Evolutionary conservation across 2,113 vertebrate species (phyloP).

Genomic region (Ornithorhynchus anatinus): DNA sequence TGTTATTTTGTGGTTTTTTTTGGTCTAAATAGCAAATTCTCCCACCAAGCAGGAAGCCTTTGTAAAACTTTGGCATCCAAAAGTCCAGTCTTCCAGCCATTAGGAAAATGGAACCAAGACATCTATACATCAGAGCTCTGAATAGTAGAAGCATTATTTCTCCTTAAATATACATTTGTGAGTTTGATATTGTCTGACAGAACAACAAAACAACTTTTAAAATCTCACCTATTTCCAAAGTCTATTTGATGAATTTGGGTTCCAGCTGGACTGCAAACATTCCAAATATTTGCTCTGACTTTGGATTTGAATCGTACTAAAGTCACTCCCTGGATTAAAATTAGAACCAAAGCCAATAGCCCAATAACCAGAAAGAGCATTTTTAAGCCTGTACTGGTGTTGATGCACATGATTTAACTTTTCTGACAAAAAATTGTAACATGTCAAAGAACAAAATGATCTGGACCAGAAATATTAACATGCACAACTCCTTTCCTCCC

Average conservation of each 20-base stretch:
- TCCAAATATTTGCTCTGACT: not conserved
- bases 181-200: fast-evolving
- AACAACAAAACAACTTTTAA: no score
- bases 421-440: constrained; percentile 25
- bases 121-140: no score
- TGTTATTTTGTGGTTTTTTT: no score
- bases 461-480: no score
- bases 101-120: no score
- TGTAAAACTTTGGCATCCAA: no score
- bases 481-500: no score
- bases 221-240: not conserved
- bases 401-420: constrained; percentile 57
- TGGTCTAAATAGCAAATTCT: no score
- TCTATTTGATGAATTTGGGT: not conserved
- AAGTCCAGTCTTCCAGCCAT: no score
- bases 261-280: no score
- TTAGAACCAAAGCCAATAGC: not conserved
- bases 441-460: no score
- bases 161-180: not conserved
- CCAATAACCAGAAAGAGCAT: constrained; percentile 42
- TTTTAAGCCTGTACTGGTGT: constrained; percentile 49
- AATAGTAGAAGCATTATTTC: not conserved
- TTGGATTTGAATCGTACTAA: not conserved
- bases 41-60: no score
- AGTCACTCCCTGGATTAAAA: not conserved